Evolutionary conservation across 2,888 invertebrate genomes (phyloP), one percentile per base, ranked within the genome.

Genomic region (Horisme vitalbata): DNA sequence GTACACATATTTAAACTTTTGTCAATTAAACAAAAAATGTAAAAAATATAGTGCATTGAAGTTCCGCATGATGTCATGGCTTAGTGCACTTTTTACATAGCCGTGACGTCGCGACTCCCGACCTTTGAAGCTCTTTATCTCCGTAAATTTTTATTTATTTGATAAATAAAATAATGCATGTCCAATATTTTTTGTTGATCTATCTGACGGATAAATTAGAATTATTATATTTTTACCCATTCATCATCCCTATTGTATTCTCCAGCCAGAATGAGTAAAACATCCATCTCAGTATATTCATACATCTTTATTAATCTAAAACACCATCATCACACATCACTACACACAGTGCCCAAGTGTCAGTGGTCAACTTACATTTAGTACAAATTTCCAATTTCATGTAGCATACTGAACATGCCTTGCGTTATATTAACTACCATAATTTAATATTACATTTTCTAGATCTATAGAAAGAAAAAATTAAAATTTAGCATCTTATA

Each of bases 201-300:
- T n/a, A n/a, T n/a, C n/a, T n/a, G n/a, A n/a, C n/a, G n/a, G n/a
- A n/a, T n/a, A n/a, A n/a, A n/a, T n/a, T n/a, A n/a, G n/a, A n/a
- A n/a, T n/a, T n/a, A n/a, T n/a, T n/a, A n/a, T n/a, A n/a, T n/a
- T n/a, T n/a, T n/a, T n/a, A n/a, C n/a, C n/a, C n/a, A n/a, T n/a
- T n/a, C n/a, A n/a, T n/a, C n/a, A n/a, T n/a, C n/a, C n/a, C n/a
- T n/a, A n/a, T n/a, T n/a, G n/a, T n/a, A n/a, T n/a, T 62, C 64
- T 63, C 68, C 72, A 73, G 61, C 61, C 70, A 68, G 56, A 79
- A n/a, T n/a, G n/a, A n/a, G 83, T 74, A 84, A 89, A 89, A 87
- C 88, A 89, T 89, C 86, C 89, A 85, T 89, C 87, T 77, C 88
- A 77, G 62, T 77, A 68, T 75, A 72, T 45, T 55, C 88, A 84